These are phyloP conservation scores for Ceryle rudis DNA, from an alignment of 2,797 vertebrate genomes.

Conservation along the genomic window DNA sequence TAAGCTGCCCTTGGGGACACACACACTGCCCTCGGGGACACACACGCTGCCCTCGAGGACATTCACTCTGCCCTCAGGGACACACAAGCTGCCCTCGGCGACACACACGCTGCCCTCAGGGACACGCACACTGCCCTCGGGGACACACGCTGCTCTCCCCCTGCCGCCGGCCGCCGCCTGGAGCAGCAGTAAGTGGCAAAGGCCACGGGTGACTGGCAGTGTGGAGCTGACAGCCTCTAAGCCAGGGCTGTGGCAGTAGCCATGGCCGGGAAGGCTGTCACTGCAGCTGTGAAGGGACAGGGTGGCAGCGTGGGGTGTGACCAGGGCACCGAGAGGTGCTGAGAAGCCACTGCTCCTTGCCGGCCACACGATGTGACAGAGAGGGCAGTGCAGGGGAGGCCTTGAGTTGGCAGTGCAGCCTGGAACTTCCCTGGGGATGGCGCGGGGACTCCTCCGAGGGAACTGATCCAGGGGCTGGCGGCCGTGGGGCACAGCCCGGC, in stretches of 20 bases:
- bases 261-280: too few relatives aligned
- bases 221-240: rapidly evolving
- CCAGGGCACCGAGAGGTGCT: neutral
- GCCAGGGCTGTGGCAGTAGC: neutral
- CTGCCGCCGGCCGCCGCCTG: neutral
- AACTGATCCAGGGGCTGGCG: neutral
- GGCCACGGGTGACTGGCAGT: neutral
- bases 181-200: neutral
- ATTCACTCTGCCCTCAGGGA: neutral
- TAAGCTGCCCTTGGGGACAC: neutral
- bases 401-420: rapidly evolving
- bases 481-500: rapidly evolving
- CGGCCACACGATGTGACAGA: rapidly evolving
- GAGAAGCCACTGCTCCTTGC: neutral
- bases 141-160: too few relatives aligned
- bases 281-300: neutral
- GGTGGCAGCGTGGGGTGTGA: too few relatives aligned
- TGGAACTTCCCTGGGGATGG: neutral
- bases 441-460: neutral
- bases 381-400: neutral
- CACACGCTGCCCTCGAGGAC: too few relatives aligned
- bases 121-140: too few relatives aligned
- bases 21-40: too few relatives aligned
- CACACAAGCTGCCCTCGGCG: neutral
- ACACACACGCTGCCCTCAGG: neutral